Evolutionary conservation across 1,140 invertebrate species (phyloP), one percentile per base, ranked within the genome.

Genomic region (Ganaspis sp.): DNA sequence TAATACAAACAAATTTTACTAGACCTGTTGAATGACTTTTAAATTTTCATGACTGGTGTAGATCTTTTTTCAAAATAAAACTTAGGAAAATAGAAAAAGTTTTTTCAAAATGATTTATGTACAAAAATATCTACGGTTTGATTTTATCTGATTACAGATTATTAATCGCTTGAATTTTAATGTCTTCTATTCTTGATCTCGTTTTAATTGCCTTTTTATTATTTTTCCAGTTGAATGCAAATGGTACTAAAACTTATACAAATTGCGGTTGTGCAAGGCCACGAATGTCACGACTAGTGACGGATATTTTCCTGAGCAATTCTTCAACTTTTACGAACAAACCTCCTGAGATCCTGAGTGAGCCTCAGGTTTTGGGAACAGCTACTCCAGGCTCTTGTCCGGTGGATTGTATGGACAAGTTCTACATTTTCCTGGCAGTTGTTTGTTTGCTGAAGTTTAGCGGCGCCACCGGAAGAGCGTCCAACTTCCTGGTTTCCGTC

Each of bases 401-500:
- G 0, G 93, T 95, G 0, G 93, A 95, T 83, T 95, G 94, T 80
- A 91, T 92, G 79, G 90, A 92, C 2, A 92, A 93, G 80, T 95
- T 95, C 81, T 93, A 94, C 72, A 91, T 94, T 23, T 95, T 95
- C 81, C 77, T 95, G n/a, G 90, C 92, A 8, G 93, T 95, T 1
- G 93, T 95, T 69, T 95, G 94, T 84, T 86, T 94, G 6, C 82
- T 95, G 0, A 95, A 95, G 76, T 94, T 95, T 80, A 92, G 92
- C 45, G 94, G 94, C 8, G 93, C 94, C 1, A 94, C 94, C 0
- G 94, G 94, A 58, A 89, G 94, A 86, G 93, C 94, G 0, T 94
- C 94, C 0, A 95, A 95, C 81, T 95, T 95, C 79, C 85, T 95
- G 12, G 94, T 95, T 0, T 93, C 93, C 1, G 93, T 95, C 1